Evolutionary conservation across 2,113 vertebrate genomes (phyloP).

Genomic region (Daphoenositta chrysoptera): DNA sequence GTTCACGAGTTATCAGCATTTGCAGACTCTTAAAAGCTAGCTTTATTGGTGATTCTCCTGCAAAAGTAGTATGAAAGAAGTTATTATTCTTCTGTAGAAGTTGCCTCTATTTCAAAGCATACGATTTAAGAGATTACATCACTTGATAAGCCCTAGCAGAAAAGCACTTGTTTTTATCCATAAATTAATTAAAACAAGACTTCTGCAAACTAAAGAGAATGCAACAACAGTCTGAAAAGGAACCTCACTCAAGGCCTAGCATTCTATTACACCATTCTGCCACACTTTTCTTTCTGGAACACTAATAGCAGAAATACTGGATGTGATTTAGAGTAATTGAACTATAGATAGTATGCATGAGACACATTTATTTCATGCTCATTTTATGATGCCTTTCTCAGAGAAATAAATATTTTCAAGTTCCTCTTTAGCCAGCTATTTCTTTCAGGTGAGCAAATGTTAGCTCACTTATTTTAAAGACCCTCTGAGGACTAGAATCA

Average conservation of each 20-base stretch:
- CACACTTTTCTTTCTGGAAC: background rate
- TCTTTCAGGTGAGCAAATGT: background rate
- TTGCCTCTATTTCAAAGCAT: background rate
- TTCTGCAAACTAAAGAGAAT: background rate
- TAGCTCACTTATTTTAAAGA: background rate
- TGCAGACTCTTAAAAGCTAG: background rate
- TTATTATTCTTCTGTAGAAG: background rate
- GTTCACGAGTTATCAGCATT: background rate
- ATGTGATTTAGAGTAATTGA: background rate
- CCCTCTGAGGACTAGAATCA: background rate
- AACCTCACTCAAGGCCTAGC: background rate
- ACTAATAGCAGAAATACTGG: background rate
- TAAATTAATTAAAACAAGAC: conserved; percentile 1
- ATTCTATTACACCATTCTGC: background rate
- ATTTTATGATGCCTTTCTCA: background rate
- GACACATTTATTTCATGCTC: background rate
- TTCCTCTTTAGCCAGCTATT: background rate
- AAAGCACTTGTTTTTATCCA: background rate
- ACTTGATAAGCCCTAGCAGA: background rate
- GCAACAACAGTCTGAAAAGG: background rate
- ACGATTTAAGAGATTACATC: background rate
- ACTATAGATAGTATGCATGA: background rate
- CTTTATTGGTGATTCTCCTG: background rate
- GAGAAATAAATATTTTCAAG: background rate
- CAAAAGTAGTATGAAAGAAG: background rate